Evolutionary conservation across 2,113 vertebrate species (phyloP).

Genomic region (Rhinoptilus africanus): DNA sequence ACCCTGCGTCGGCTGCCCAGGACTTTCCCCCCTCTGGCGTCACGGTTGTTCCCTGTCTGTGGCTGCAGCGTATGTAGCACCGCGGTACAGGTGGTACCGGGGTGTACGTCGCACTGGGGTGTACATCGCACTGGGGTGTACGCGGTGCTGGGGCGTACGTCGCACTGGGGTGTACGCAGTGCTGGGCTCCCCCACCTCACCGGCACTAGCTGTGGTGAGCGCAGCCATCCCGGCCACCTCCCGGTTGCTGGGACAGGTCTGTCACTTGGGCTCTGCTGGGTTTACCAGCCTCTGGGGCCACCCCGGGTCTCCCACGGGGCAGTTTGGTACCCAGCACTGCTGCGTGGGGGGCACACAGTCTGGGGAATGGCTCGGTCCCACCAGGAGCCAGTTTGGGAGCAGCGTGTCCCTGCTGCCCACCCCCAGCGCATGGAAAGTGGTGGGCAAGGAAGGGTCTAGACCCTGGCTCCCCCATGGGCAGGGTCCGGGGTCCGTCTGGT

Average conservation of each 20-base stretch:
- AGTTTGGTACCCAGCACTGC: neutral
- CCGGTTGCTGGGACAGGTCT: neutral
- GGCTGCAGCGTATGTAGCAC: neutral
- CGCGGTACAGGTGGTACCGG: neutral
- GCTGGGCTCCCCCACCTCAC: neutral
- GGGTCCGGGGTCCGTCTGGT: no score
- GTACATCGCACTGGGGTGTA: neutral
- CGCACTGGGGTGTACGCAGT: fast-evolving
- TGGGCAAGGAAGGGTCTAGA: neutral
- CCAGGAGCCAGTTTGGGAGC: neutral
- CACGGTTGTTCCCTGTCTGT: conserved; percentile 14
- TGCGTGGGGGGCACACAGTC: neutral
- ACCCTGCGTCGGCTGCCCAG: neutral
- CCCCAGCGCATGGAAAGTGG: fast-evolving
- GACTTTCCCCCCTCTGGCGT: conserved; percentile 53
- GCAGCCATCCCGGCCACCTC: neutral
- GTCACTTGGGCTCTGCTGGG: neutral
- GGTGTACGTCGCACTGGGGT: fast-evolving
- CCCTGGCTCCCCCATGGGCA: neutral
- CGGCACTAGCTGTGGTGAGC: fast-evolving
- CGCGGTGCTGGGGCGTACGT: fast-evolving
- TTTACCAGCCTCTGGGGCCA: neutral
- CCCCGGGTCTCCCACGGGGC: neutral
- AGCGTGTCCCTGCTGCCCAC: fast-evolving
- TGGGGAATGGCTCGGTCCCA: neutral